Evolutionary conservation across 2,888 invertebrate species (phyloP), one percentile per base, ranked within the genome.

Genomic region (Gerris lacustris): DNA sequence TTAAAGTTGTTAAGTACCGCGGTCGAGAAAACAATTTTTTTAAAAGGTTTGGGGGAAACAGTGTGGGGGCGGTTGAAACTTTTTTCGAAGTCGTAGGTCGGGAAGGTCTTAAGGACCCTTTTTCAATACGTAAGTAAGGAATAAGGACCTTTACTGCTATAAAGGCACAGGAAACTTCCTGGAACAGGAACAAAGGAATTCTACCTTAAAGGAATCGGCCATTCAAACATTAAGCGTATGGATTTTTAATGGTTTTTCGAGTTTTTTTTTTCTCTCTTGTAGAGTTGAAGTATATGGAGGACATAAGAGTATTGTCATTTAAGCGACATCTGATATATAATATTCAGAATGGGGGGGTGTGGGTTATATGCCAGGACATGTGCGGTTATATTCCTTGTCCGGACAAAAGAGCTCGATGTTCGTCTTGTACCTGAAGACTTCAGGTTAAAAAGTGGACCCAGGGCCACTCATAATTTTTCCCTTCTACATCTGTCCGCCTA

Each of bases 111-210:
- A 31, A 31, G 31, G 31, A 31, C 31, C 31, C 31, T 31, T 31
- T 31, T 31, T 31, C 31, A 31, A 31, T 31, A 31, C 31, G 31
- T 31, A 31, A 31, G 31, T 31, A 31, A 31, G 31, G 31, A 55
- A 55, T 9, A 55, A 55, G 55, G 55, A 9, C 55, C 55, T 55
- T 55, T 55, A 11, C 9, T 11, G 55, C 15, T 11, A 55, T 55
- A 55, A 55, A 55, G 55, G 55, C 55, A 5, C 55, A 55, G 55
- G 55, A 55, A 55, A 55, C 55, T 55, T 55, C 55, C 55, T 55
- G 15, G 55, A 55, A 55, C 15, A 55, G 15, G 9, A 55, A 9
- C 9, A 55, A 55, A 55, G 5, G 11, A 9, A 11, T 55, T 55
- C 9, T 55, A 31, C 31, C 31, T 31, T 31, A 31, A 55, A 15